Evolutionary conservation across 2,888 invertebrate species (phyloP), one percentile per base, ranked within the genome.

Genomic region (Beris morrisii): DNA sequence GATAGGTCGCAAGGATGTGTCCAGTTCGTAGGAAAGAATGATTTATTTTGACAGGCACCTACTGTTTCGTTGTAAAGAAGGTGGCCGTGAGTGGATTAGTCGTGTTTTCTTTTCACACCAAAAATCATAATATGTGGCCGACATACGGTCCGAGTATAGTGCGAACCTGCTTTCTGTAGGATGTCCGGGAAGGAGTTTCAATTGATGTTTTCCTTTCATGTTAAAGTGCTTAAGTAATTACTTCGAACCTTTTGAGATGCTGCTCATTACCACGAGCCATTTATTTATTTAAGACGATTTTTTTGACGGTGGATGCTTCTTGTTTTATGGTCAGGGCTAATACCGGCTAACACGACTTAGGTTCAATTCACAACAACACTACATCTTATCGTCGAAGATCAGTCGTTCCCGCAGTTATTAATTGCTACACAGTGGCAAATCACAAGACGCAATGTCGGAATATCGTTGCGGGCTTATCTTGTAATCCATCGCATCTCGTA

Each of bases 31-130:
- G 50, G 61, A 61, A 61, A 22, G 22, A 32, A 38, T 50, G 61
- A 61, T 61, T 50, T 61, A 61, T 61, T 61, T 61, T 61, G 61
- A 61, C 61, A 61, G 61, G 52, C 61, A 61, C 50, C 61, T 46
- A 52, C 61, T 50, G 61, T 61, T 61, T 50, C 61, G 7, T 61
- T 61, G 52, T 61, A 32, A 15, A 5, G 38, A 38, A 38, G 61
- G 28, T 7, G 15, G 50, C 13, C 50, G 50, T 61, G 50, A 61
- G 61, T 61, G 61, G 61, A 61, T 61, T 61, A 61, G 38, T 15
- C 43, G 22, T 61, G 61, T 61, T 61, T 61, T 61, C 28, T 32
- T 61, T 61, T 52, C 61, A 43, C 61, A 50, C 61, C 61, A 28
- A 15, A 22, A 38, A 38, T 6, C 52, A 50, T 43, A 50, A 50